These are phyloP conservation scores for Chymomyza caudatula DNA, from an alignment of 2,888 invertebrate genomes.

Conservation along the genomic window DNA sequence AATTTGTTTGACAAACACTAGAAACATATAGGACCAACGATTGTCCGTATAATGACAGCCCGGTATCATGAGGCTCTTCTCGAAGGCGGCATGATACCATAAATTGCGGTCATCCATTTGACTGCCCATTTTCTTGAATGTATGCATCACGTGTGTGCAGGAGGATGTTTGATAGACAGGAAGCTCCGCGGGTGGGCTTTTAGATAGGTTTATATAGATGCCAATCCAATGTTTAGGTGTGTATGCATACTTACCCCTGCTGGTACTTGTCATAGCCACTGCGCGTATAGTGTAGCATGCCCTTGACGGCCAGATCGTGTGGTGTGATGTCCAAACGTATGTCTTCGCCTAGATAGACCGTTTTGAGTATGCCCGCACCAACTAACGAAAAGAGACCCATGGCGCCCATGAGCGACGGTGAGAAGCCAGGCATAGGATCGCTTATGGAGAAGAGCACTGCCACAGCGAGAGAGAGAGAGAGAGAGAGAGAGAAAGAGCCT, in stretches of 20 bases:
- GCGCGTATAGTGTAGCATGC: slow-evolving; percentile 50
- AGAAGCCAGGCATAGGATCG: slow-evolving; percentile 66
- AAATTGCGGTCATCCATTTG: slow-evolving; percentile 38
- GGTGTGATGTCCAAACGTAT: slow-evolving; percentile 61
- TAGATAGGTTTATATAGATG: background rate
- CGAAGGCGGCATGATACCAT: slow-evolving; percentile 48
- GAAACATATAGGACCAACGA: slow-evolving; percentile 43
- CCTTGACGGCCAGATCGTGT: slow-evolving; percentile 60
- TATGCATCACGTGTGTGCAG: slow-evolving; percentile 37
- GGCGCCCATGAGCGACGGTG: slow-evolving; percentile 62
- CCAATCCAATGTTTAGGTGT: too few relatives aligned
- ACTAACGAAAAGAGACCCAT: slow-evolving; percentile 66
- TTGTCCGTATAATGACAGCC: slow-evolving; percentile 50
- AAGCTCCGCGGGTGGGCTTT: slow-evolving; percentile 39
- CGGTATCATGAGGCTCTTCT: slow-evolving; percentile 50
- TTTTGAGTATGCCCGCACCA: slow-evolving; percentile 63
- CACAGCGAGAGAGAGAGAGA: background rate
- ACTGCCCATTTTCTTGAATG: slow-evolving; percentile 44
- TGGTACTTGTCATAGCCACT: slow-evolving; percentile 31
- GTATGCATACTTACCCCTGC: slow-evolving; percentile 36
- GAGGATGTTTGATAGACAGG: slow-evolving; percentile 58
- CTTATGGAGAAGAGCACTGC: slow-evolving; percentile 55
- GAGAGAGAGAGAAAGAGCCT: too few relatives aligned
- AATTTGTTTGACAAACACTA: slow-evolving; percentile 59
- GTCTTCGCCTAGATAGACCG: slow-evolving; percentile 38